Evolutionary conservation across 2,888 invertebrate genomes (phyloP).

Genomic region (Darwinula stevensoni): DNA sequence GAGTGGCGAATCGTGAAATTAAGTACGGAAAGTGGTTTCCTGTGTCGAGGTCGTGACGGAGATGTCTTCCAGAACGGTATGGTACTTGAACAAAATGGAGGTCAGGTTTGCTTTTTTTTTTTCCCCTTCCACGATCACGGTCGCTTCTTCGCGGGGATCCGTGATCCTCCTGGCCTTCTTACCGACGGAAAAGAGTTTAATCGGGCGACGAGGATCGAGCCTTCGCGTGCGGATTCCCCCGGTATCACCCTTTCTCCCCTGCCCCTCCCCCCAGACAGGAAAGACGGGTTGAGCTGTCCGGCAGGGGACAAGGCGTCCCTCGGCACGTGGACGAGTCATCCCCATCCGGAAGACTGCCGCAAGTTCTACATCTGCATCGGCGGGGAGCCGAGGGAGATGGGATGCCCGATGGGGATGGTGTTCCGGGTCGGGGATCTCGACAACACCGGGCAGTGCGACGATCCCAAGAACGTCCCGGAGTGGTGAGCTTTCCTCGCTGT

Average conservation of each 20-base stretch:
- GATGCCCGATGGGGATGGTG: conserved; percentile 80
- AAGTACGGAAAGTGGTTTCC: too few relatives aligned
- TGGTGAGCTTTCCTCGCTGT: conserved; percentile 21
- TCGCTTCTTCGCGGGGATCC: too few relatives aligned
- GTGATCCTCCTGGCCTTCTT: too few relatives aligned
- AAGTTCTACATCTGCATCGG: conserved; percentile 85
- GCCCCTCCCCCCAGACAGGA: conserved; percentile 35
- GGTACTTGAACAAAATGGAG: too few relatives aligned
- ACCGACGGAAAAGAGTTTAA: too few relatives aligned
- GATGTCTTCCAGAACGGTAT: too few relatives aligned
- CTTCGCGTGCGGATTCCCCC: too few relatives aligned
- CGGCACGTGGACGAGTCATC: conserved; percentile 77
- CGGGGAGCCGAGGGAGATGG: conserved; percentile 67
- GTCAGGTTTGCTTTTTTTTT: too few relatives aligned
- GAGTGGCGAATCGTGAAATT: too few relatives aligned
- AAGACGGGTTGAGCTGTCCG: conserved; percentile 52
- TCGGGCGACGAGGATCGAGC: too few relatives aligned
- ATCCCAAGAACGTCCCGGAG: conserved; percentile 82
- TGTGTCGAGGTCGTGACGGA: too few relatives aligned
- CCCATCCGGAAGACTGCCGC: conserved; percentile 49
- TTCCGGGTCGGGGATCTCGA: conserved; percentile 77
- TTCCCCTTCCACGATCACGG: too few relatives aligned
- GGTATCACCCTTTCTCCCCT: conserved; percentile 1
- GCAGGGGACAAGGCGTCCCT: conserved; percentile 41
- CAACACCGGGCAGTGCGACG: conserved; percentile 72